Conservation (phyloP, 2,888 invertebrate species). For the Cacoxenus indagator region DNA sequence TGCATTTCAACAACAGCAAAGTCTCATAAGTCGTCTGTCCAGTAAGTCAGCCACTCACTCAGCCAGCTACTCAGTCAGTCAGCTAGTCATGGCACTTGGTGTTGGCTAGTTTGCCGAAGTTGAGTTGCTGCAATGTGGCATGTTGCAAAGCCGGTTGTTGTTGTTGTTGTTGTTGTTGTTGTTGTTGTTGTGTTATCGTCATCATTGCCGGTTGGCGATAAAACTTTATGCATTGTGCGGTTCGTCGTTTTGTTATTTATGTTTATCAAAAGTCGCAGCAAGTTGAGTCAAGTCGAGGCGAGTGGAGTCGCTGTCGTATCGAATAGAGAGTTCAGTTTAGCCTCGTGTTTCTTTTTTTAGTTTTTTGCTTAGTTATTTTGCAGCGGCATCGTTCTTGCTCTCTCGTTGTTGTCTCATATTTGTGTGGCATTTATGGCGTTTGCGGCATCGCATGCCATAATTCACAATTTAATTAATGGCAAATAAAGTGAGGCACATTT, state of each 20-base stretch:
- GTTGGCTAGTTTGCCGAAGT: not conserved
- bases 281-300: not conserved
- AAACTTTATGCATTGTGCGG: constrained; percentile 49
- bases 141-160: not conserved
- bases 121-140: not conserved
- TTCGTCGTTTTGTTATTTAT: constrained; percentile 54
- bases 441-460: constrained; percentile 59
- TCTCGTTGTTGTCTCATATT: constrained; percentile 56
- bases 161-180: not conserved
- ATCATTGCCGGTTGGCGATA: constrained; percentile 25
- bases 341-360: constrained; percentile 3
- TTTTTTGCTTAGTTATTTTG: constrained; percentile 15
- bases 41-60: not conserved
- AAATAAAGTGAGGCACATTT: constrained; percentile 44
- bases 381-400: not conserved
- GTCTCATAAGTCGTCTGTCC: not conserved
- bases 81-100: not conserved
- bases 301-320: too few relatives aligned
- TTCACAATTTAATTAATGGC: constrained; percentile 66
- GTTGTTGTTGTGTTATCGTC: not conserved
- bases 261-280: constrained; percentile 38
- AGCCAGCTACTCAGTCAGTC: not conserved
- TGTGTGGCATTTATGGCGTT: constrained; percentile 60
- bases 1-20: not conserved
- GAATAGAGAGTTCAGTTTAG: not conserved